phyloP scores from a whole-genome alignment of 2,888 invertebrate species.

The Lepeophtheirus nordmannii region DNA sequence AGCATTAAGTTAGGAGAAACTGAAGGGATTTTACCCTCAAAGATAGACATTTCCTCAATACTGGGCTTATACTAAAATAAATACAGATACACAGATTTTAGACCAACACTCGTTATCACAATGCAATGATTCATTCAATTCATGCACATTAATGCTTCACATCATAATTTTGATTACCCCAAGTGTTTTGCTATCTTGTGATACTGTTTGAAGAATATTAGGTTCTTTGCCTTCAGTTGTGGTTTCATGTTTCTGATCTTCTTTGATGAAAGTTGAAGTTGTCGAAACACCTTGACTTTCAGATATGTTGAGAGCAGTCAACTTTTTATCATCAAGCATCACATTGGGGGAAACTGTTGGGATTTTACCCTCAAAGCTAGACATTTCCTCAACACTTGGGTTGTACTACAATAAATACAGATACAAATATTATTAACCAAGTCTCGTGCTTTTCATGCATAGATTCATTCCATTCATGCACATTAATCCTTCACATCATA shows the following conservation, averaged over 20 bases:
- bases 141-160: too few relatives aligned
- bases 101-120: too few relatives aligned
- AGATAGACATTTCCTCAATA: background rate
- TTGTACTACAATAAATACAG: background rate
- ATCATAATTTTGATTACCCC: background rate
- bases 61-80: background rate
- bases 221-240: background rate
- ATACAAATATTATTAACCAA: background rate
- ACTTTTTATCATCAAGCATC: background rate
- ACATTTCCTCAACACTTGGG: background rate
- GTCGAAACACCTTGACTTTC: background rate
- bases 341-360: background rate
- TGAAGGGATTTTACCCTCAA: background rate
- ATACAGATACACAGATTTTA: background rate
- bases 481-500: background rate
- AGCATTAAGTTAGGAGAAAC: background rate
- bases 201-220: background rate
- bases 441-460: background rate
- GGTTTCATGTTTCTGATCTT: background rate
- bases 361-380: background rate
- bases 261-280: background rate
- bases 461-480: background rate
- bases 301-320: background rate
- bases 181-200: constrained; percentile 6
- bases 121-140: too few relatives aligned